A percentile compares a stretch with the other conserved stretches of the same genome.
phyloP scores from a whole-genome alignment of 2,113 vertebrate genomes.

The Nipponia nippon region DNA sequence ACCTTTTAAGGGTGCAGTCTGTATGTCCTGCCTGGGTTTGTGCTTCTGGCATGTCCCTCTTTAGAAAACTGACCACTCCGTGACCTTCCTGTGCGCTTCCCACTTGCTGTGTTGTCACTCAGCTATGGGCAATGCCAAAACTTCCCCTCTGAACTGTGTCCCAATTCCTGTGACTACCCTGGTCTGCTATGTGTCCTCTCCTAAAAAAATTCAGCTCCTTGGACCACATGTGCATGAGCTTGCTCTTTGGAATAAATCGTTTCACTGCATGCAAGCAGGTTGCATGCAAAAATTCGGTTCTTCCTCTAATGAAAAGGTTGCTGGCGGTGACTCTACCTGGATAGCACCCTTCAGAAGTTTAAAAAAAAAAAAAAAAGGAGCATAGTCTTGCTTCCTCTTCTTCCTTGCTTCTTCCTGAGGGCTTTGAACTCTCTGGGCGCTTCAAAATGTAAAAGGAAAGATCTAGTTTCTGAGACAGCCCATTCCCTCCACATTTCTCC shows the following conservation, averaged over 20 bases:
- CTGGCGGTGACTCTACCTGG: background rate
- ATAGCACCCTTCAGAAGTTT: background rate
- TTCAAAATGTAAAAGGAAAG: background rate
- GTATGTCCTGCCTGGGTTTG: background rate
- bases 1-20: background rate
- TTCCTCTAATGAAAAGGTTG: background rate
- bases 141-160: background rate
- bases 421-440: background rate
- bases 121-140: background rate
- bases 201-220: background rate
- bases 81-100: slow-evolving; percentile 25
- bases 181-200: background rate
- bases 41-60: background rate
- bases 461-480: background rate
- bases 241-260: background rate
- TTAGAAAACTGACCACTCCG: background rate
- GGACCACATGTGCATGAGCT: background rate
- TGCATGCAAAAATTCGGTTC: background rate
- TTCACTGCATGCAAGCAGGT: background rate
- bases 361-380: background rate
- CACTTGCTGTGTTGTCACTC: background rate
- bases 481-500: background rate
- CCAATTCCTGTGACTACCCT: background rate
- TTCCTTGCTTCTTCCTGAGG: background rate
- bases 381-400: background rate